Percentiles rank a stretch among this genome's conserved stretches.
Evolutionary conservation across 2,113 vertebrate species (phyloP).

Genomic region (Tilapia sparmanii): DNA sequence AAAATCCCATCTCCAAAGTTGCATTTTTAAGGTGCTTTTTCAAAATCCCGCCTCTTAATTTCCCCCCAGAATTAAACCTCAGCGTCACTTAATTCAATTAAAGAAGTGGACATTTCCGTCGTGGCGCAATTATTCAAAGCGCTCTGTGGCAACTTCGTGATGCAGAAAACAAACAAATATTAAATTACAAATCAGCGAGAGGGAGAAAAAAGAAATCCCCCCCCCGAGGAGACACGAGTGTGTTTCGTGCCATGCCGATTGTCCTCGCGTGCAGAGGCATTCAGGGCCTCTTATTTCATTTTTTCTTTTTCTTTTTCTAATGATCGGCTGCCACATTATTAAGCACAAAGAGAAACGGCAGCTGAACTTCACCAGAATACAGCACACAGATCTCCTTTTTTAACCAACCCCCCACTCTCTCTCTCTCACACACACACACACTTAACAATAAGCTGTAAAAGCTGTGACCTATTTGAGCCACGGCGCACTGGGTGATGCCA

Average conservation of each 20-base stretch:
- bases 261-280: not conserved
- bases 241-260: not conserved
- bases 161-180: not conserved
- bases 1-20: not conserved
- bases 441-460: not conserved
- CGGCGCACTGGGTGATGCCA: not conserved
- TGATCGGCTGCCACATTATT: constrained; percentile 22
- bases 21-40: not conserved
- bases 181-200: not conserved
- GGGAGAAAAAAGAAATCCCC: not conserved
- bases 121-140: not conserved
- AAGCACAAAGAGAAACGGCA: not conserved
- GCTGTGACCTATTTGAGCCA: constrained; percentile 11
- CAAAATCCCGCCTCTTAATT: not conserved
- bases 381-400: not conserved
- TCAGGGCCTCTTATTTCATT: constrained; percentile 1
- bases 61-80: not conserved
- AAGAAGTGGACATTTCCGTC: not conserved
- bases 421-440: not conserved
- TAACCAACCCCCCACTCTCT: not conserved
- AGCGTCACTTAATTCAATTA: not conserved
- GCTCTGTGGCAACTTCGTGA: not conserved
- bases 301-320: not conserved
- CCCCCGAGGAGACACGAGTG: not conserved
- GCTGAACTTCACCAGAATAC: not conserved